phyloP scores from a whole-genome alignment of 2,797 vertebrate species.

The Acipenser oxyrinchus region DNA sequence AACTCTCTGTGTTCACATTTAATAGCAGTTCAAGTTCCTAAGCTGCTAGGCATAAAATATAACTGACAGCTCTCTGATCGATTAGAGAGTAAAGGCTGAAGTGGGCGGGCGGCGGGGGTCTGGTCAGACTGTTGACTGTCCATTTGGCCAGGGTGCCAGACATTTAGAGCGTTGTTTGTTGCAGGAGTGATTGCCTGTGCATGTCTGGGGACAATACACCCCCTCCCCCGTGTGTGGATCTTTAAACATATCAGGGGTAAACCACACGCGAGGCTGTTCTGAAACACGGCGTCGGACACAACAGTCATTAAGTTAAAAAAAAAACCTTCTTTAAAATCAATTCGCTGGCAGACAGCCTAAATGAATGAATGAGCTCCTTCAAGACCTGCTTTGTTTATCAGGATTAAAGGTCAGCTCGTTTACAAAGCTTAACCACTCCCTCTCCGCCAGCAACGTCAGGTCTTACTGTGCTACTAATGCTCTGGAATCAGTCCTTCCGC shows the following conservation, averaged over 20 bases:
- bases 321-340: neutral
- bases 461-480: no score
- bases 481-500: no score
- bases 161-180: neutral
- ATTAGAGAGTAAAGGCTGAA: neutral
- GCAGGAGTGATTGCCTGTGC: neutral
- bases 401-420: no score
- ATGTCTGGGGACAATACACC: neutral
- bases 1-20: neutral
- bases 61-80: neutral
- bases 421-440: no score
- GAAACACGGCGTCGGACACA: constrained; percentile 12
- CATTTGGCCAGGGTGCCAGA: neutral
- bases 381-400: no score
- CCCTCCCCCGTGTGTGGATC: constrained; percentile 7
- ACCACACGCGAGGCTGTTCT: constrained; percentile 14
- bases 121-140: neutral
- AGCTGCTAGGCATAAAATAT: neutral
- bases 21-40: neutral
- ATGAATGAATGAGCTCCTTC: no score
- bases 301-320: constrained; percentile 3
- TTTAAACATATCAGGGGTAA: neutral
- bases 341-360: no score
- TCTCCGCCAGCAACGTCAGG: no score
- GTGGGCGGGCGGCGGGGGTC: neutral